Conservation (phyloP, 1,140 invertebrate species). For the Theocolax elegans region DNA sequence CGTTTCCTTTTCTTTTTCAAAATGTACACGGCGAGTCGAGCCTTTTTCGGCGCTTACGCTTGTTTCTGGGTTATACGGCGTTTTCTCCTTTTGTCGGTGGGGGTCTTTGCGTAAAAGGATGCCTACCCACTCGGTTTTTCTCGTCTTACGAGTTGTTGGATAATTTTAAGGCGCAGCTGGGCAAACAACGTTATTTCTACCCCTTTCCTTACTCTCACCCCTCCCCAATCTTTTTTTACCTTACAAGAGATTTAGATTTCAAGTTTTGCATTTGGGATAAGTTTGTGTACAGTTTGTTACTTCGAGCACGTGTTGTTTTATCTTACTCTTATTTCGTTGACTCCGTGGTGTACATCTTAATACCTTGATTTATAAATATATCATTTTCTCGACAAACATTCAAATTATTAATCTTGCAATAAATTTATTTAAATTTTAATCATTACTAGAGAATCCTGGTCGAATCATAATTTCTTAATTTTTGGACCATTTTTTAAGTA, state of each 20-base stretch:
- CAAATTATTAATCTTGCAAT: too few species aligned
- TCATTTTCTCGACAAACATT: too few species aligned
- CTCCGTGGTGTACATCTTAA: too few species aligned
- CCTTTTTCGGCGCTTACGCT: constrained; percentile 7
- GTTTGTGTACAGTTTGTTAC: neutral
- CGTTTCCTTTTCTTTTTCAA: constrained; percentile 4
- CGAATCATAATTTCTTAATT: too few species aligned
- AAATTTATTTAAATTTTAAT: too few species aligned
- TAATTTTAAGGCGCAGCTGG: constrained; percentile 23
- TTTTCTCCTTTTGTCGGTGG: neutral
- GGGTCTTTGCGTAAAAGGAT: constrained; percentile 12
- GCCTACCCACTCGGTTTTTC: neutral
- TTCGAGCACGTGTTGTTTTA: neutral
- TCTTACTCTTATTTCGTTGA: too few species aligned
- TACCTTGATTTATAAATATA: too few species aligned
- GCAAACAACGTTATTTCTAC: constrained; percentile 25
- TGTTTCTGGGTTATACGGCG: constrained; percentile 35
- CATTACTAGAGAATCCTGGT: too few species aligned
- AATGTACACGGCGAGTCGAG: neutral
- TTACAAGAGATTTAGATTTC: too few species aligned
- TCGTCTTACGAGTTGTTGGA: neutral
- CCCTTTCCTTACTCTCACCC: neutral
- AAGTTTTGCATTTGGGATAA: constrained; percentile 3
- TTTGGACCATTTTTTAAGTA: too few species aligned
- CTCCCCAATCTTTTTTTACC: too few species aligned